Base-by-base conservation (phyloP, 2,888 invertebrate genomes). In the Trisateles emortualis region DNA sequence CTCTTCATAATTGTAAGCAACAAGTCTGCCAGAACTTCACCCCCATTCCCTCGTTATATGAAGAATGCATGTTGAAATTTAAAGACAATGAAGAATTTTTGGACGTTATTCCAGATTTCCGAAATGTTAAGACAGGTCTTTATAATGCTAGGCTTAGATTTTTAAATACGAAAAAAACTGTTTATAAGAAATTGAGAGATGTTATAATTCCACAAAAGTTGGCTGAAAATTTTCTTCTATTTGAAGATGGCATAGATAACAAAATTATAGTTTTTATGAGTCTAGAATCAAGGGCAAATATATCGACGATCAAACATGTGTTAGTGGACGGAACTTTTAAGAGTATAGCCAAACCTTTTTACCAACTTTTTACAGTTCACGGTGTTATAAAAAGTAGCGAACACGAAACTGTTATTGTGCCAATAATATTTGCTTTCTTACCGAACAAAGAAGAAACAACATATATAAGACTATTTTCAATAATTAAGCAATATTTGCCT, bases 341-440 rank as follows among this genome's bases (percentile, higher is more conserved):
- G 8, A 30, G 45, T 26, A 16, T 36, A 5, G 36, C 19, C 10
- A 24, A 45, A 45, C 35, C 45, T 24, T 13, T 35, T 35, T 39
- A 39, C 10, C 33, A 44, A 44, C 44, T 44, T 1, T 44, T 35
- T 35, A 44, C 44, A 33, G 22, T 44, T 9, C 36, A 17, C 26
- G 14, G 17, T 43, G 17, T 44, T 29, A 36, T 39, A 22, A 35
- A 11, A 30, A 19, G 30, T 42, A 41, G 11, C 35, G 30, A 26
- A 50, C 16, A 14, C 14, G 38, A 33, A 14, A 33, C 33, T 14
- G 13, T 33, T 13, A 33, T 33, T 14, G 14, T 33, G 13, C 33
- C 33, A 13, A 33, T 33, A 33, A 29, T 29, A 19, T 29, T 33
- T 33, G 6, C 14, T 14, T 14, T 11, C 33, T 14, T 14, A 8